Base-by-base conservation (phyloP, 2,888 invertebrate species). In the Drosophila stalkeri region DNA sequence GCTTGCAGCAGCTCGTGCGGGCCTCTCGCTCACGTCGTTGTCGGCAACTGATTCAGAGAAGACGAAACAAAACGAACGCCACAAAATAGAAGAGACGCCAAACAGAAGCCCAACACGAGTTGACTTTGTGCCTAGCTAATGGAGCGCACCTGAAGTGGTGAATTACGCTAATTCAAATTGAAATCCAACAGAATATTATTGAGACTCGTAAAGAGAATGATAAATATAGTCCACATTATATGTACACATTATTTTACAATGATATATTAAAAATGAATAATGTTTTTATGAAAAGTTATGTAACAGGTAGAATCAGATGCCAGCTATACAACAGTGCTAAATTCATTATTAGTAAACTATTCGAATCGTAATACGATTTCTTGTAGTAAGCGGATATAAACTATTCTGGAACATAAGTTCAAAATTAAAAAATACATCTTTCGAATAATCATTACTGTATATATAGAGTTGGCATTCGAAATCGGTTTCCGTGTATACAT, bases 11-110 rank as follows among this genome's bases (percentile, higher is more conserved):
- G 27, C 57, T 62, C 37, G 41, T 35, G 52, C 39, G 51, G 23
- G 39, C 37, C 68, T 27, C 64, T 68, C 33, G 41, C 62, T 71
- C 75, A 47, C 75, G 31, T 49, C 71, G 56, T 55, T 61, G 65
- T 74, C 70, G 52, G 56, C 61, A 37, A 77, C 79, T 77, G 59
- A 69, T 56, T 31, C 31, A 12, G 14, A 61, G 46, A 55, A 49
- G 12, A 54, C 61, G 8, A 39, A 56, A 43, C 75, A 43, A 20
- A 39, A 11, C 60, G 37, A 51, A 23, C n/a, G 18, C 55, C 31
- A 39, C 39, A 7, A 63, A 71, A 47, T 64, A 66, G 64, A 75
- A 78, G 75, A 78, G 75, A 61, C 66, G 14, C 46, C 37, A 46
- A 54, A 49, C 47, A 56, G 20, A 39, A 70, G 52, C 52, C 68